A percentile compares a stretch with the other conserved stretches of the same genome.
phyloP scores from a whole-genome alignment of 2,888 invertebrate genomes.

The Automeris io region DNA sequence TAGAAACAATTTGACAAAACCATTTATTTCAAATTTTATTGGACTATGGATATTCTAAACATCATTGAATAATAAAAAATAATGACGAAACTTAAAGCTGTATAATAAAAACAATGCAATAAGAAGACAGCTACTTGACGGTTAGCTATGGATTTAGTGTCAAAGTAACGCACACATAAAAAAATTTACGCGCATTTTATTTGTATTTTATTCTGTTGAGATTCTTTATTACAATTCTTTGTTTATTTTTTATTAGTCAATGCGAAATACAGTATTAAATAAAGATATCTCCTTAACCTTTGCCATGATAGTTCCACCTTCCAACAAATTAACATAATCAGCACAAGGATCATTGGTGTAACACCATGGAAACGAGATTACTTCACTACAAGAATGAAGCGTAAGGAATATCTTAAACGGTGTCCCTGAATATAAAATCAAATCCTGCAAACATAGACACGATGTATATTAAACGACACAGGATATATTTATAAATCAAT shows the following conservation, averaged over 20 bases:
- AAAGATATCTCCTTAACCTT: slow-evolving; percentile 32
- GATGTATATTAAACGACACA: background rate
- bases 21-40: too few relatives aligned
- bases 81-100: too few relatives aligned
- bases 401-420: slow-evolving; percentile 64
- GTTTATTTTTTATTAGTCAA: slow-evolving; percentile 5
- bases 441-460: slow-evolving; percentile 40
- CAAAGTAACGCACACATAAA: too few relatives aligned
- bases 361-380: slow-evolving; percentile 66
- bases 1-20: slow-evolving; percentile 26
- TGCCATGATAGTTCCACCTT: slow-evolving; percentile 61
- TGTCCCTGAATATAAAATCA: slow-evolving; percentile 56
- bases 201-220: too few relatives aligned
- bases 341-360: slow-evolving; percentile 53
- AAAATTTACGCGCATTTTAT: too few relatives aligned
- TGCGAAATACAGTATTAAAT: too few relatives aligned
- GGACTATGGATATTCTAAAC: too few relatives aligned
- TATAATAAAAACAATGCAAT: too few relatives aligned
- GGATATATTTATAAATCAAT: background rate
- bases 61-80: too few relatives aligned
- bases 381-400: slow-evolving; percentile 60
- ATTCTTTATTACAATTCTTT: too few relatives aligned
- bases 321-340: slow-evolving; percentile 59
- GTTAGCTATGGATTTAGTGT: too few relatives aligned
- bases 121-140: too few relatives aligned